Evolutionary conservation across 35 echinoderm and acorn worm genomes (phyloP).

Genomic region (Diadema setosum): DNA sequence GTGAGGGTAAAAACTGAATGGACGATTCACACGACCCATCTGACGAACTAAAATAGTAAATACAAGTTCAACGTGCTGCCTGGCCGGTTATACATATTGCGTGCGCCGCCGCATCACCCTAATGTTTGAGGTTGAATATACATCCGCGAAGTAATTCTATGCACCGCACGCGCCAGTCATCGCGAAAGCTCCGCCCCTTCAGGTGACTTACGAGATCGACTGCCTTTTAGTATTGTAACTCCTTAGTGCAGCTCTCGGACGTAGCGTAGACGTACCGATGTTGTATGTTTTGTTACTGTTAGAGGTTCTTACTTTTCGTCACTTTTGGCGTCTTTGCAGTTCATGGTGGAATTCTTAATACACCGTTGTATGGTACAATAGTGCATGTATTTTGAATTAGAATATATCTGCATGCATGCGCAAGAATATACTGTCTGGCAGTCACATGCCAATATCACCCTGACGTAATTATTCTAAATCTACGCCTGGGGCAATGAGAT

Average conservation of each 20-base stretch:
- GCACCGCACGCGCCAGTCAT: slow-evolving; percentile 11
- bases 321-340: no score
- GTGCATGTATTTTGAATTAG: no score
- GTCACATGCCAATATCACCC: slow-evolving; percentile 14
- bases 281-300: not conserved
- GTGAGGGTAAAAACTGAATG: not conserved
- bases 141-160: slow-evolving; percentile 4
- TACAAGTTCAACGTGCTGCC: slow-evolving; percentile 27
- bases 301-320: no score
- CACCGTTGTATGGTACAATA: no score
- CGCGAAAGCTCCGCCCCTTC: not conserved
- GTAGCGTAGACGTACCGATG: not conserved
- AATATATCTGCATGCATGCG: no score
- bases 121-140: not conserved
- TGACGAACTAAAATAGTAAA: slow-evolving; percentile 27
- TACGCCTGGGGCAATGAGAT: slow-evolving; percentile 17
- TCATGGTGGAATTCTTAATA: no score
- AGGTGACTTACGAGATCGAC: not conserved
- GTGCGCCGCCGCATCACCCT: not conserved
- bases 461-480: slow-evolving; percentile 30
- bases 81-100: slow-evolving; percentile 3
- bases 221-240: no score
- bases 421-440: not conserved
- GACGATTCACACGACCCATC: slow-evolving; percentile 1
- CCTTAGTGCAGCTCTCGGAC: not conserved